Evolutionary conservation across 2,888 invertebrate species (phyloP).

Genomic region (Rutpela maculata): DNA sequence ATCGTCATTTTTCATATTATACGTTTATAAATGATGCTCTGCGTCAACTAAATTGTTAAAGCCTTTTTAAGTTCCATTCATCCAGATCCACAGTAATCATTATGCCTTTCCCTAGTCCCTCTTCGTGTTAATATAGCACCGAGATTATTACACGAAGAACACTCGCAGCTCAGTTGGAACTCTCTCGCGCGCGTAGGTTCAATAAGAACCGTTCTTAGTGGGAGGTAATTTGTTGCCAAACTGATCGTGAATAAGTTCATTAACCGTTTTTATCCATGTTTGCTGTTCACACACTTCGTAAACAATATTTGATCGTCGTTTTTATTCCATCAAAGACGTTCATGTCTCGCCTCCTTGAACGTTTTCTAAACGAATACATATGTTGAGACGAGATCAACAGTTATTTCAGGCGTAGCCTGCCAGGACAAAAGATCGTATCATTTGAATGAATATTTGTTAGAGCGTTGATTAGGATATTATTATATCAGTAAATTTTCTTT

Average conservation of each 20-base stretch:
- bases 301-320: background rate
- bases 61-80: conserved; percentile 4
- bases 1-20: background rate
- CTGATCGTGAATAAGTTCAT: conserved; percentile 1
- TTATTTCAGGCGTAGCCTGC: too few species aligned
- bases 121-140: background rate
- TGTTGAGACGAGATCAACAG: too few species aligned
- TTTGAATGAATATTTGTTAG: too few species aligned
- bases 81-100: background rate
- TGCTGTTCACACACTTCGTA: background rate
- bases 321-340: too few species aligned
- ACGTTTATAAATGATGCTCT: conserved; percentile 4
- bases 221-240: conserved; percentile 1
- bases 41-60: conserved; percentile 2
- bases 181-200: background rate
- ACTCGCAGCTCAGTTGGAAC: background rate
- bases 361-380: too few species aligned
- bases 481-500: too few species aligned
- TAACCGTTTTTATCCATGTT: background rate
- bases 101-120: background rate
- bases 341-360: too few species aligned
- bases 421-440: too few species aligned
- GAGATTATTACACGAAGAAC: background rate
- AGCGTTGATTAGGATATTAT: too few species aligned
- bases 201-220: conserved; percentile 1